phyloP scores from a whole-genome alignment of 2,113 vertebrate genomes.

The Vulpes lagopus region DNA sequence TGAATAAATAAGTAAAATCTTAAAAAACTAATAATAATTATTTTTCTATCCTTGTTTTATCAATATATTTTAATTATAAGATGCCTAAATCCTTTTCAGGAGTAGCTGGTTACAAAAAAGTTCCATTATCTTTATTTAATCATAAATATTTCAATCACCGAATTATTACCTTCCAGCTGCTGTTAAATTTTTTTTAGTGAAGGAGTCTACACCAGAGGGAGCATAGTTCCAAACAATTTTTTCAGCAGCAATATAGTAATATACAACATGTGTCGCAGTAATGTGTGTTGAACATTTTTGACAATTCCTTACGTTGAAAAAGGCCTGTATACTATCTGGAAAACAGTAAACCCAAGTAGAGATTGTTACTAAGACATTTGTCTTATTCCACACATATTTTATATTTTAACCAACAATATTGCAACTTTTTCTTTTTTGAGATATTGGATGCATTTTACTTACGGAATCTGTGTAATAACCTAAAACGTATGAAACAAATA shows the following conservation, averaged over 20 bases:
- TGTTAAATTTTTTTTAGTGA: constrained; percentile 86
- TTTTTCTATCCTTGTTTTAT: background rate
- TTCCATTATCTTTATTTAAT: constrained; percentile 12
- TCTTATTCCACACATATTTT: background rate
- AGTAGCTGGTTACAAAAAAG: background rate
- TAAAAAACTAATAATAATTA: background rate
- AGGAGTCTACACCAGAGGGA: constrained; percentile 87
- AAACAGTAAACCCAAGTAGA: constrained; percentile 2
- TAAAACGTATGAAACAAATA: background rate
- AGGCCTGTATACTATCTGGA: constrained; percentile 93
- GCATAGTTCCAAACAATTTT: constrained; percentile 95
- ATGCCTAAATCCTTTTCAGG: background rate
- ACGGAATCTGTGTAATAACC: background rate
- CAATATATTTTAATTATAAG: background rate
- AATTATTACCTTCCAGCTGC: constrained; percentile 53
- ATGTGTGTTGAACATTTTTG: constrained; percentile 75
- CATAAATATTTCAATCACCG: background rate
- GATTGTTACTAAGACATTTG: background rate
- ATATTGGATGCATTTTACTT: background rate
- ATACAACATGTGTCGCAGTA: constrained; percentile 69
- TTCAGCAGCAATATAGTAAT: constrained; percentile 94
- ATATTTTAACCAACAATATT: background rate
- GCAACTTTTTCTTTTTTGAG: background rate
- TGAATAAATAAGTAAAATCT: no score
- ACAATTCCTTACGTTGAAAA: constrained; percentile 93